Evolutionary conservation across 23 tunicate species (phyloP).

Genomic region (Oikopleura dioica): DNA sequence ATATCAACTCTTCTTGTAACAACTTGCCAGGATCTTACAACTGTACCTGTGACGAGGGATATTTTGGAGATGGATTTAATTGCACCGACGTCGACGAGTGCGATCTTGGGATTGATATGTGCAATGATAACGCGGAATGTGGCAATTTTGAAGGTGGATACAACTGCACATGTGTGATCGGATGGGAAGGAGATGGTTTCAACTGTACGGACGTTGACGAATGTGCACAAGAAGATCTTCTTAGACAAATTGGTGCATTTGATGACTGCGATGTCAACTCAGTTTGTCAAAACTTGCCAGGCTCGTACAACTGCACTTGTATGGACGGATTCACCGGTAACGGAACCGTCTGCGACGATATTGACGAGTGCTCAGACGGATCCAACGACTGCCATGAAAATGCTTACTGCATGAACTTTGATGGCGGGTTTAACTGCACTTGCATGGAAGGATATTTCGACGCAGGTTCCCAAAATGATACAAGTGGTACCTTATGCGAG

Average conservation of each 20-base stretch:
- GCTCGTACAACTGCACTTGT: too few relatives aligned
- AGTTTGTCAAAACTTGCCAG: too few relatives aligned
- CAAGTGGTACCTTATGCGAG: neutral
- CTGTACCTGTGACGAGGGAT: neutral
- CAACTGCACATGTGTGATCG: neutral
- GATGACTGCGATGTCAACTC: too few relatives aligned
- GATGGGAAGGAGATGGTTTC: neutral
- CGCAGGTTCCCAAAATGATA: neutral
- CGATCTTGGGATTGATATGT: neutral
- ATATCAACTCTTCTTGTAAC: neutral
- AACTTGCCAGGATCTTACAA: neutral
- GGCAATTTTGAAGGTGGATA: neutral
- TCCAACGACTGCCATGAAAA: too few relatives aligned
- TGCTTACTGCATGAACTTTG: too few relatives aligned
- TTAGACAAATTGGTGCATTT: too few relatives aligned
- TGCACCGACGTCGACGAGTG: neutral
- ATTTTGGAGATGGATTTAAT: neutral
- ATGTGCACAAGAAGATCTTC: too few relatives aligned
- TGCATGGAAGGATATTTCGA: neutral
- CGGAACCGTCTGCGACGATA: too few relatives aligned
- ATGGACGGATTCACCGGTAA: too few relatives aligned
- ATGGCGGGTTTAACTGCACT: neutral
- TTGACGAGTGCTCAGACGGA: too few relatives aligned
- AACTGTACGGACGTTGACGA: too few relatives aligned
- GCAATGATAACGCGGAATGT: neutral